These are phyloP conservation scores for Pyrrhosoma nymphula DNA, from an alignment of 2,888 invertebrate species.

Conservation along the genomic window DNA sequence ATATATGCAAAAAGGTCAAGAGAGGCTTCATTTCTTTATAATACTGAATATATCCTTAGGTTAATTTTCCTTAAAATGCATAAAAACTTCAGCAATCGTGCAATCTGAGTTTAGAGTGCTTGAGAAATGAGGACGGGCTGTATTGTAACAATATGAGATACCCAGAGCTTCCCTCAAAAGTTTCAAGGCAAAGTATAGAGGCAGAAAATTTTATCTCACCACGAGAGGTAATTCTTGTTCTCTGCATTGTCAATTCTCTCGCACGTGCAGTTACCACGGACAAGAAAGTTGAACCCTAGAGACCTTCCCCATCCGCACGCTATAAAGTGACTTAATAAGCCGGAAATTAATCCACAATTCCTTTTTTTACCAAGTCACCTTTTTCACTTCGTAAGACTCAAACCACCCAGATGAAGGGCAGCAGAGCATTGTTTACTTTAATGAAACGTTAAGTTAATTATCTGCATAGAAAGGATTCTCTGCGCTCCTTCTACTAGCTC, in stretches of 20 bases:
- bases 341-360: background rate
- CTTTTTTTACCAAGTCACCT: background rate
- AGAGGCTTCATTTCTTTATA: too few relatives aligned
- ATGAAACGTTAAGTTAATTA: background rate
- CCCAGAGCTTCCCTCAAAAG: too few relatives aligned
- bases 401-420: background rate
- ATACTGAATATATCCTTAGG: too few relatives aligned
- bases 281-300: background rate
- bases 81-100: too few relatives aligned
- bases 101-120: too few relatives aligned
- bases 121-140: background rate
- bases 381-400: background rate
- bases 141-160: too few relatives aligned
- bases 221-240: background rate
- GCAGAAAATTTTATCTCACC: background rate
- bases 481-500: too few relatives aligned
- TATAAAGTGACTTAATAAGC: background rate
- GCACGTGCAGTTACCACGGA: background rate
- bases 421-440: background rate
- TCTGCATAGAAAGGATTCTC: too few relatives aligned
- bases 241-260: background rate
- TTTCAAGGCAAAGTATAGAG: background rate
- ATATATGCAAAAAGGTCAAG: too few relatives aligned
- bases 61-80: too few relatives aligned
- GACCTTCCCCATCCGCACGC: background rate